Evolutionary conservation across 2,113 vertebrate species (phyloP).

Genomic region (Cyphomyrus discorhynchus): DNA sequence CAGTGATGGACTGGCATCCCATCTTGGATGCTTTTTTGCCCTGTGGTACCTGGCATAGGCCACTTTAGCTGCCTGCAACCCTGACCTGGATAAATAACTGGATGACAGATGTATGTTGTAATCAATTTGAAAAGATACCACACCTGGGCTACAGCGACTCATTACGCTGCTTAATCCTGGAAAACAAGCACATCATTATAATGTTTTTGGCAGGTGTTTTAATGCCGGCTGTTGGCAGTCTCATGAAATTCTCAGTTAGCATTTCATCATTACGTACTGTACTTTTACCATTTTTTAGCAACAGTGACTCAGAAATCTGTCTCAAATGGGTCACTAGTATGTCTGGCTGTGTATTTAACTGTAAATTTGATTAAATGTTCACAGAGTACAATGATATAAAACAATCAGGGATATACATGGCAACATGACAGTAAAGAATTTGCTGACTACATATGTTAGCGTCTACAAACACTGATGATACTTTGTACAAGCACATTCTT

Average conservation of each 20-base stretch:
- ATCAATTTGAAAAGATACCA: not conserved
- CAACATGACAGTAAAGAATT: not conserved
- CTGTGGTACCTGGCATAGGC: not conserved
- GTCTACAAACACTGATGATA: not conserved
- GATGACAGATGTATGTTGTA: not conserved
- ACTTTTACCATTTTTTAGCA: not conserved
- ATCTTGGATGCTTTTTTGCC: not conserved
- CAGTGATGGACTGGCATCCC: not conserved
- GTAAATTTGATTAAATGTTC: not conserved
- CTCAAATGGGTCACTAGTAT: not conserved
- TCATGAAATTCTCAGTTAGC: not conserved
- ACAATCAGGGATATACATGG: not conserved
- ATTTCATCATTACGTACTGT: not conserved
- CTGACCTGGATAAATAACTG: not conserved
- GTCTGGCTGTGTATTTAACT: not conserved
- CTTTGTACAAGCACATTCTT: not conserved
- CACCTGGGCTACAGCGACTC: not conserved
- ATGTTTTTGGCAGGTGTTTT: not conserved
- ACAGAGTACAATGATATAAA: not conserved
- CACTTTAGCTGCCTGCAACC: not conserved
- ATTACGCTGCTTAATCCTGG: not conserved
- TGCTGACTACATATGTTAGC: not conserved
- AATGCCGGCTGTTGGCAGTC: not conserved
- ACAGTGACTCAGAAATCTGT: not conserved
- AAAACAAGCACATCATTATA: not conserved